Evolutionary conservation across 2,797 vertebrate genomes (phyloP).

Genomic region (Alauda arvensis): DNA sequence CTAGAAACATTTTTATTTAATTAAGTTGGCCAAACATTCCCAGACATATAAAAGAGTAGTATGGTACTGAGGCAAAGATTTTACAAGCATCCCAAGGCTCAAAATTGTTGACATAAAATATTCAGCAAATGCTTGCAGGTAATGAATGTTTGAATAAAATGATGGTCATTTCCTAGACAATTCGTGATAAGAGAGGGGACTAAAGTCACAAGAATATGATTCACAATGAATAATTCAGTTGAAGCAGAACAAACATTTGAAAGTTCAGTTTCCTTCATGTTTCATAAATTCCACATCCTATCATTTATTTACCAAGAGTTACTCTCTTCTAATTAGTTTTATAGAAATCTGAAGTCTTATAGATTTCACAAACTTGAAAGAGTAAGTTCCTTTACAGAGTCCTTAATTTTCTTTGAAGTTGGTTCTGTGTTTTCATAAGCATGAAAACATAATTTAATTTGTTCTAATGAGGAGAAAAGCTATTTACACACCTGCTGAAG

Average conservation of each 20-base stretch:
- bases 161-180: background rate
- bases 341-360: background rate
- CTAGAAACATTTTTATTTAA: background rate
- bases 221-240: background rate
- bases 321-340: background rate
- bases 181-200: background rate
- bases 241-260: background rate
- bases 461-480: background rate
- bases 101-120: conserved; percentile 28
- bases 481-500: background rate
- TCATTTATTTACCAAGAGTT: background rate
- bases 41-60: background rate
- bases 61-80: background rate
- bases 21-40: background rate
- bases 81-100: background rate
- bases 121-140: conserved; percentile 10
- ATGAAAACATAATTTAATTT: background rate
- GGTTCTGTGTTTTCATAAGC: background rate
- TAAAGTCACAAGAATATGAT: background rate
- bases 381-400: background rate
- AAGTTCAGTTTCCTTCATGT: background rate
- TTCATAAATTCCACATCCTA: background rate
- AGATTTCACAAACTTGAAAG: background rate
- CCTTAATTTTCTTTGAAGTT: background rate
- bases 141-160: conserved; percentile 39